Percentiles rank a stretch among this genome's conserved stretches.
These are phyloP conservation scores for Apodemus sylvaticus DNA, from an alignment of 2,113 vertebrate genomes.

Conservation along the genomic window DNA sequence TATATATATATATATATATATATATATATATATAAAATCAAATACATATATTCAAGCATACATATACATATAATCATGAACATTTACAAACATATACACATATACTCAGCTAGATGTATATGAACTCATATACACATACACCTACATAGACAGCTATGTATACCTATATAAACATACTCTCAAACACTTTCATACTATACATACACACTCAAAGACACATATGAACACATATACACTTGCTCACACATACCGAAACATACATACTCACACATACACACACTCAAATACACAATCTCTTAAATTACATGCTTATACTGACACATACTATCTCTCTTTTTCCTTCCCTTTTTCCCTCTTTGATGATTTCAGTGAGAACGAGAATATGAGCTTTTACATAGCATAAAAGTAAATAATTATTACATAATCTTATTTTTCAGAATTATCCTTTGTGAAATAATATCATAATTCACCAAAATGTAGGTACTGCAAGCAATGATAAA, in stretches of 20 bases:
- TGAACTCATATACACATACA: neutral
- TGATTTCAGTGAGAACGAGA: neutral
- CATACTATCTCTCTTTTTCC: too few relatives aligned
- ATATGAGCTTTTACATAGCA: neutral
- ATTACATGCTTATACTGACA: neutral
- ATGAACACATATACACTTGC: neutral
- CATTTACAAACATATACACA: neutral
- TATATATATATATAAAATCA: neutral
- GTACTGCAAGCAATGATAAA: neutral
- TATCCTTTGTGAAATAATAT: neutral
- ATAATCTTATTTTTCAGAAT: neutral
- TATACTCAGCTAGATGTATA: neutral
- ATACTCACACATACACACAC: neutral
- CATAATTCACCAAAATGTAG: neutral
- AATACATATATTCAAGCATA: neutral
- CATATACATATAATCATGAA: neutral
- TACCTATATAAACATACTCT: neutral
- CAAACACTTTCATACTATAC: neutral
- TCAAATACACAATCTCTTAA: neutral
- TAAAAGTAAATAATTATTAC: neutral
- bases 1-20: too few relatives aligned
- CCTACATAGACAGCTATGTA: neutral
- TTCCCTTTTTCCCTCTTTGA: neutral
- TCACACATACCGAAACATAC: neutral
- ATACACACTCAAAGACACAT: neutral